Base-by-base conservation (phyloP, 2,888 invertebrate genomes). In the Lasioglossum calceatum region DNA sequence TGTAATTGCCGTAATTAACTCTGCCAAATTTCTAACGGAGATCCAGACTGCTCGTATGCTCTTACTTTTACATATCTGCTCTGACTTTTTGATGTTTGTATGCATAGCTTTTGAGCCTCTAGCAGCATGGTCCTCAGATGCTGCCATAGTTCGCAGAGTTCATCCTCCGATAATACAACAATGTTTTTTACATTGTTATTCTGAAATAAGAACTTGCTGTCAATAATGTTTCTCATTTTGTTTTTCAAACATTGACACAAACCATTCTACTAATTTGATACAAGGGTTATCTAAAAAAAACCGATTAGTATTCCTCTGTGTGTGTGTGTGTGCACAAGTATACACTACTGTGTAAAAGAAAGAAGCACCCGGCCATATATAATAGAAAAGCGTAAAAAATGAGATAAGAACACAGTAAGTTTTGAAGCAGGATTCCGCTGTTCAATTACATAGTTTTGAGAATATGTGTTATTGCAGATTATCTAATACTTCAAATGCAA, bases 121-220 rank as follows among this genome's bases (percentile, higher is more conserved):
- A 84, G 14, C 44, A 90, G 47, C 77, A 91, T 77, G 36, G 10
- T 16, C 54, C 84, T 91, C 70, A 83, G 61, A 23, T 85, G 75
- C 27, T 73, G 27, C 90, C 90, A 90, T 50, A 90, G 80, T 78
- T 90, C 85, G 44, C 89, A 86, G 36, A 90, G 81, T 75, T 90
- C 91, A 79, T 84, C 85, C 36, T 82, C 84, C 0, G 90, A 79
- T 77, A 90, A 61, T 23, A 75, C 27, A 19, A 39, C 36, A 79
- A 90, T 44, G 27, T 89, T 88, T 70, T 72, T 84, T 61, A 84
- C 71, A 79, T 88, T 79, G 32, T 84, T 27, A 61, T 88, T 79
- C 90, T 90, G 50, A 77, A 82, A 86, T 50, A 87, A 77, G 12
- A 81, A 71, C 32, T 75, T 23, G 32, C n/a, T 32, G 0, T 27